These are phyloP conservation scores for Deilephila porcellus DNA, from an alignment of 2,888 invertebrate genomes.

Conservation along the genomic window DNA sequence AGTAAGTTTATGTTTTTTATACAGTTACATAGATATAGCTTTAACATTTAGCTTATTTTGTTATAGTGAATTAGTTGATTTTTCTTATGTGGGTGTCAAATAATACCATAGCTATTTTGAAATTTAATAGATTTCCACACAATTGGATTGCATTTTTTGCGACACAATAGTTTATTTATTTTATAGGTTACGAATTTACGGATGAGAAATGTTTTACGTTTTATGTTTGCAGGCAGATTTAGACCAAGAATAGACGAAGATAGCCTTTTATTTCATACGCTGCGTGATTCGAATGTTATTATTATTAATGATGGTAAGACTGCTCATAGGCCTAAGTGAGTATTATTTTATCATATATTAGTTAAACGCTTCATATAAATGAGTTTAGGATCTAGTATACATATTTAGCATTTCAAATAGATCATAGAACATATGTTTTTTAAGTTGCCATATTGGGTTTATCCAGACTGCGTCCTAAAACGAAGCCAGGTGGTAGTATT, in stretches of 20 bases:
- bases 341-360: constrained; percentile 47
- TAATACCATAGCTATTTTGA: background rate
- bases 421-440: no score
- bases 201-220: constrained; percentile 50
- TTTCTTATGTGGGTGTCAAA: background rate
- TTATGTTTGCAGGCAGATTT: constrained; percentile 57
- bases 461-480: no score
- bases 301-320: constrained; percentile 96
- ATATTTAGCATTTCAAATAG: background rate
- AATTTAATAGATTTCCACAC: background rate
- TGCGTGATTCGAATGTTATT: constrained; percentile 96
- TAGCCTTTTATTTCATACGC: constrained; percentile 93
- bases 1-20: constrained; percentile 54
- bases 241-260: constrained; percentile 83
- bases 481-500: no score
- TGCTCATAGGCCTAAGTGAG: constrained; percentile 96
- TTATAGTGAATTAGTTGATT: background rate
- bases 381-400: background rate
- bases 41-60: background rate
- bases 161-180: background rate
- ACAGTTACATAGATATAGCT: background rate
- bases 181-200: background rate
- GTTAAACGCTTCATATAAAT: constrained; percentile 11
- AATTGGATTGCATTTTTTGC: background rate
- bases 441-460: no score